A percentile compares a stretch with the other conserved stretches of the same genome.
phyloP scores from a whole-genome alignment of 2,888 invertebrate species.

The Neocrepidodera transversa region DNA sequence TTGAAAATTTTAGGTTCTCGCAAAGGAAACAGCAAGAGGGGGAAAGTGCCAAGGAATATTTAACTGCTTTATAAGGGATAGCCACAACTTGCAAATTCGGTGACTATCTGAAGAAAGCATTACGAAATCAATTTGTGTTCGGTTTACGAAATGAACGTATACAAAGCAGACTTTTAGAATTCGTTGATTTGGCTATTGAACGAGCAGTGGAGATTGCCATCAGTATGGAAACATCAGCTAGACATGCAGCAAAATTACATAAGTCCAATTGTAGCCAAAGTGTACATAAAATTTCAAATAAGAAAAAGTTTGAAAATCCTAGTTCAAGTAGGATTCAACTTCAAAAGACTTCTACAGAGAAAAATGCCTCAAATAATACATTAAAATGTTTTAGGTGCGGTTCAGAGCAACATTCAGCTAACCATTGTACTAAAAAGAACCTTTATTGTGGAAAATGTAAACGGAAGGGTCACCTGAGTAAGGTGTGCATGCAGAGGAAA shows the following conservation, averaged over 20 bases:
- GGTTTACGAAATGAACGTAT: too few species aligned
- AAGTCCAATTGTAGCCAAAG: neutral
- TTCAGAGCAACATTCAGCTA: neutral
- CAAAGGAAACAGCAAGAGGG: too few species aligned
- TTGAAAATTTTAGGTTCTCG: conserved; percentile 44
- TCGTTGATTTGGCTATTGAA: too few species aligned
- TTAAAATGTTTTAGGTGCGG: too few species aligned
- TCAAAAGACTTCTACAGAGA: neutral
- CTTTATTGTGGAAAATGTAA: neutral
- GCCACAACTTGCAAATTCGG: conserved; percentile 41
- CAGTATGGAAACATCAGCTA: conserved; percentile 1
- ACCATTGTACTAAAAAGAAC: neutral
- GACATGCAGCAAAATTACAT: neutral
- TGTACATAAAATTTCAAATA: neutral
- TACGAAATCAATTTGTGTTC: too few species aligned
- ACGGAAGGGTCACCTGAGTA: conserved; percentile 5
- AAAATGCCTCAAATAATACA: neutral
- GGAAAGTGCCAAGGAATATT: too few species aligned
- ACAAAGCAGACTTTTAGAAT: too few species aligned
- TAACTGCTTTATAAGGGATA: conserved; percentile 39
- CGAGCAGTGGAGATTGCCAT: too few species aligned
- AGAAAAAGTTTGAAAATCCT: neutral
- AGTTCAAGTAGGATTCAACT: neutral
- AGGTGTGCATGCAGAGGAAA: conserved; percentile 1
- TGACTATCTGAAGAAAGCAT: too few species aligned